A percentile compares a stretch with the other conserved stretches of the same genome.
Evolutionary conservation across 2,888 invertebrate genomes (phyloP).

Genomic region (Toxonevra muliebris): DNA sequence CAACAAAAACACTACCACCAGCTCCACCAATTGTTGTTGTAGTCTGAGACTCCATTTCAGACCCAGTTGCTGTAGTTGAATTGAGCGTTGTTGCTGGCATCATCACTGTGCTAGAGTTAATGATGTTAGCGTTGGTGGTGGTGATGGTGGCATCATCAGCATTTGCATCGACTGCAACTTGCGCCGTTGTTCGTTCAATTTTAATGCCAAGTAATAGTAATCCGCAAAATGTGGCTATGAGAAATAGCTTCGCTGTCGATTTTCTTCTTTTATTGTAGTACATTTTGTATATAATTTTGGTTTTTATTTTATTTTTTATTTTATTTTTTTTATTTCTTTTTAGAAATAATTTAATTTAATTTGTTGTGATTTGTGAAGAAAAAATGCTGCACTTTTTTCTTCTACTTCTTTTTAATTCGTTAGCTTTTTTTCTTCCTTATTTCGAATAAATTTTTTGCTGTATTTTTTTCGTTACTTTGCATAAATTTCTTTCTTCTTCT

Average conservation of each 20-base stretch:
- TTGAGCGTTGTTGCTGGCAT: constrained; percentile 32
- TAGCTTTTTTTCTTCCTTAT: neutral
- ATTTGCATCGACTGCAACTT: constrained; percentile 41
- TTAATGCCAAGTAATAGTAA: constrained; percentile 56
- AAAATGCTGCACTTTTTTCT: neutral
- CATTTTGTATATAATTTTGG: constrained; percentile 38
- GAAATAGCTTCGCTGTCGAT: constrained; percentile 25
- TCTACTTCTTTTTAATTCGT: neutral
- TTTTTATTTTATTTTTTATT: constrained; percentile 29
- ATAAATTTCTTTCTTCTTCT: constrained; percentile 6
- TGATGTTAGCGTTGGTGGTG: constrained; percentile 31
- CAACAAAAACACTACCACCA: constrained; percentile 19
- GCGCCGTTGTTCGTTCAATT: constrained; percentile 54
- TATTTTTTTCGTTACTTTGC: constrained; percentile 11
- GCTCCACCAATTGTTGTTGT: constrained; percentile 27
- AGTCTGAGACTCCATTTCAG: constrained; percentile 6
- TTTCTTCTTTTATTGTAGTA: constrained; percentile 43
- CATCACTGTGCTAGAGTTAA: constrained; percentile 26
- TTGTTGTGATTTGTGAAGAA: constrained; percentile 12
- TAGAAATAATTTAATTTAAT: constrained; percentile 6
- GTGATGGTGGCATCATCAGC: constrained; percentile 19
- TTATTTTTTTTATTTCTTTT: constrained; percentile 20
- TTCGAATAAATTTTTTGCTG: neutral
- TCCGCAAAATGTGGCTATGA: constrained; percentile 48
- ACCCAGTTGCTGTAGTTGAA: constrained; percentile 36